Evolutionary conservation across 1,140 invertebrate genomes (phyloP), one percentile per base, ranked within the genome.

Genomic region (Dermatophagoides farinae): DNA sequence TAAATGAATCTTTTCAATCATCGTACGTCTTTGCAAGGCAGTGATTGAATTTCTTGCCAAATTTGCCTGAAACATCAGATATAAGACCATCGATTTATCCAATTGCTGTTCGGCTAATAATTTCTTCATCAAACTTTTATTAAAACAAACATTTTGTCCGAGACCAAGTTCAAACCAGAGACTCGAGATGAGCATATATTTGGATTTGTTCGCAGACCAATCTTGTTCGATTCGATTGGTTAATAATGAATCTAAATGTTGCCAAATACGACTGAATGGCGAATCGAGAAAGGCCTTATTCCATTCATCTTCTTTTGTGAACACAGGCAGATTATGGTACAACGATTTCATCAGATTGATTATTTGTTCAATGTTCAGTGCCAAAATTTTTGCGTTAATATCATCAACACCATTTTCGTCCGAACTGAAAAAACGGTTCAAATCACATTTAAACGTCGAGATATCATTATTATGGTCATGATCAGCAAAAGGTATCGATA

Each of bases 131-230:
- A 55, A 25, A n/a, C 11, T 6, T 55, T 25, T n/a, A 55, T 55
- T 55, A 23, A 38, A 55, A 44, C 11, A 2, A 20, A 55, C 53
- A 44, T 55, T 14, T 25, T 55, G 14, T 18, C 1, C 53, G 9
- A 55, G 38, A 14, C 53, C 53, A 39, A 55, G 38, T 40, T 55
- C 53, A 23, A 55, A 55, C 53, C 53, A 55, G 6, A 38, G 53
- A 6, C 53, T 44, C 10, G 53, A 55, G 2, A 55, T 55, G 1
- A 23, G 1, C 20, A 55, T 31, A 31, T 31, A 31, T 31, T 31
- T 31, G 2, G 31, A 31, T 31, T 31, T 31, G 31, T 31, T 31
- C 8, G 31, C 8, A 2, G 31, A 31, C 31, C 31, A 31, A 31
- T 31, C 31, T 31, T 31, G 2, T 31, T 31, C 31, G 20, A 38